These are phyloP conservation scores for Xylocampa areola DNA, from an alignment of 2,888 invertebrate species.

Conservation along the genomic window DNA sequence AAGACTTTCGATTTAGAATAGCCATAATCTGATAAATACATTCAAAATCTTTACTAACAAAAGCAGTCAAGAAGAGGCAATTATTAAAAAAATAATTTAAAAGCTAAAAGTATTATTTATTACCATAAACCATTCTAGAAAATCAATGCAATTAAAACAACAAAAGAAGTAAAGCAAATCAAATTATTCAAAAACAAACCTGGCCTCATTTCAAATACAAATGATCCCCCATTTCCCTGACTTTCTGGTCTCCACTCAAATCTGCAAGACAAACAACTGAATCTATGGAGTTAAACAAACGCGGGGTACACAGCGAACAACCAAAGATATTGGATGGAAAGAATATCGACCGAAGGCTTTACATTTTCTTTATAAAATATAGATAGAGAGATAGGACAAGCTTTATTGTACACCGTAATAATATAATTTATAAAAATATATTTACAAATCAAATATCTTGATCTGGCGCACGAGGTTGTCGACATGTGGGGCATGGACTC, in stretches of 20 bases:
- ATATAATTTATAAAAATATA: too few relatives aligned
- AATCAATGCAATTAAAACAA: conserved; percentile 28
- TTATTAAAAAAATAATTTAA: too few relatives aligned
- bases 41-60: too few relatives aligned
- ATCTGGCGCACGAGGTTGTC: too few relatives aligned
- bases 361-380: background rate
- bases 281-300: conserved; percentile 47
- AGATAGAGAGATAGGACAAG: too few relatives aligned
- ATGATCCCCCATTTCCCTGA: conserved; percentile 44
- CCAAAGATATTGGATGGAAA: conserved; percentile 10
- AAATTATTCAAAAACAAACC: conserved; percentile 50
- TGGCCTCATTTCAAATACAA: conserved; percentile 48
- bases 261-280: conserved; percentile 58
- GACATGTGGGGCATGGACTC: too few relatives aligned
- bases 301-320: conserved; percentile 1
- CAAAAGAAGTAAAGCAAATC: conserved; percentile 34
- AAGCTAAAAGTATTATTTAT: too few relatives aligned
- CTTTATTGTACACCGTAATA: too few relatives aligned
- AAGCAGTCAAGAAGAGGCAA: too few relatives aligned
- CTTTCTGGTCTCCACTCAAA: conserved; percentile 50
- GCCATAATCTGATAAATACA: too few relatives aligned
- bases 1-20: too few relatives aligned
- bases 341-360: background rate
- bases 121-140: background rate
- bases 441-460: too few relatives aligned